phyloP scores from a whole-genome alignment of 23 tunicate genomes.

The Styela clava region DNA sequence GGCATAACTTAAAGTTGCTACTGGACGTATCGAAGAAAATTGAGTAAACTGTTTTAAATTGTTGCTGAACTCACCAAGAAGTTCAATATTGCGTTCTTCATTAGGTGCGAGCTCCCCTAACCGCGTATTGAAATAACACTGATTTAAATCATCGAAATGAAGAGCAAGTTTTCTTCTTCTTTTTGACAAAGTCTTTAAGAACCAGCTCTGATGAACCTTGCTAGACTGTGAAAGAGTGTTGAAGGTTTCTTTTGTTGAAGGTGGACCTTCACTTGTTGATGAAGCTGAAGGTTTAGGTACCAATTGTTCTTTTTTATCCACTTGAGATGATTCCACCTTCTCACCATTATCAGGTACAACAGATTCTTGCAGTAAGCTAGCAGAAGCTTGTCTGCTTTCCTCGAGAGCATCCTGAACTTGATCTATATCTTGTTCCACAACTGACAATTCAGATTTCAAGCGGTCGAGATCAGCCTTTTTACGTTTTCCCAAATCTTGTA shows the following conservation, averaged over 20 bases:
- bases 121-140: constrained; percentile 78
- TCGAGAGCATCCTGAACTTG: constrained; percentile 64
- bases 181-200: constrained; percentile 59
- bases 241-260: constrained; percentile 52
- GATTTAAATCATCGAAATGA: constrained; percentile 73
- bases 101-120: constrained; percentile 63
- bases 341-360: constrained; percentile 68
- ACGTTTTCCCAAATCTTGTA: constrained; percentile 54
- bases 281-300: constrained; percentile 77
- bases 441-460: constrained; percentile 53
- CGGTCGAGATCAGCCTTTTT: constrained; percentile 47
- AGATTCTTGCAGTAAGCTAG: constrained; percentile 39
- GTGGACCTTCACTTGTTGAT: not conserved
- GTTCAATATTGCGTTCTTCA: constrained; percentile 58
- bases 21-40: constrained; percentile 63
- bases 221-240: constrained; percentile 39
- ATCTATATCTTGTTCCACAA: constrained; percentile 60
- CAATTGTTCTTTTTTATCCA: constrained; percentile 73
- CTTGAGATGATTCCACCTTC: constrained; percentile 15
- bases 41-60: constrained; percentile 75
- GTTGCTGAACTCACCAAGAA: constrained; percentile 61
- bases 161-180: constrained; percentile 49
- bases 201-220: constrained; percentile 55
- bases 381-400: constrained; percentile 31
- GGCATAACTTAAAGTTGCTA: constrained; percentile 82